Base-by-base conservation (phyloP, 2,113 vertebrate species). In the Pogonocichla stellata region DNA sequence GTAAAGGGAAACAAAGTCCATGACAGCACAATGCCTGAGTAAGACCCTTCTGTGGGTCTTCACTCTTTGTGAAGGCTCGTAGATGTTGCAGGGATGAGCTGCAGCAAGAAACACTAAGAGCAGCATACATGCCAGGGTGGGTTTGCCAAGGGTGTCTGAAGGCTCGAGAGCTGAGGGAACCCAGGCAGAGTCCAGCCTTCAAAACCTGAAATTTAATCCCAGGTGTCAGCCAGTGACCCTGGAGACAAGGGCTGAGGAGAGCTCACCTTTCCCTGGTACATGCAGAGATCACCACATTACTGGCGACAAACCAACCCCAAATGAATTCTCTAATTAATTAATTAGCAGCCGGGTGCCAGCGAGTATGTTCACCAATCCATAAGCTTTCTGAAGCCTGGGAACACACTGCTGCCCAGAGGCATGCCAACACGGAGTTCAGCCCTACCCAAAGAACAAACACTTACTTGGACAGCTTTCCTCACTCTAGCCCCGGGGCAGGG, bases 31-130 rank as follows among this genome's bases (percentile, higher is more conserved):
- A 62, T 5, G 3, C 10, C 40, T 40, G 48, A 23, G 36, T 28
- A 36, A 40, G 71, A 72, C 31, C 40, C 69, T 2, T 3, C 47
- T 29, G 34, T 28, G 43, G 14, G 33, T 62, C 60, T 73, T 74
- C 17, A 15, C 64, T 73, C 53, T 25, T 0, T 10, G 2, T n/a
- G 64, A 84, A 40, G 48, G 36, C 9, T 69, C 0, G 0, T 3
- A 50, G 60, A 26, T 38, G 54, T 5, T 0, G 0, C 56, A 50
- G 51, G 6, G 38, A 57, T 10, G 15, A 87, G 69, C 36, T 40
- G 78, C 56, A 50, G 33, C 38, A 64, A 47, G 61, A 60, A 85
- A 43, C 53, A 34, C 57, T 4, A 16, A 29, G 26, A 69, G 2
- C 5, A 62, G 5, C 19, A 8, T 2, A 36, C 0, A 1, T 10